These are phyloP conservation scores for Calcarius ornatus DNA, from an alignment of 2,113 vertebrate genomes.

Conservation along the genomic window DNA sequence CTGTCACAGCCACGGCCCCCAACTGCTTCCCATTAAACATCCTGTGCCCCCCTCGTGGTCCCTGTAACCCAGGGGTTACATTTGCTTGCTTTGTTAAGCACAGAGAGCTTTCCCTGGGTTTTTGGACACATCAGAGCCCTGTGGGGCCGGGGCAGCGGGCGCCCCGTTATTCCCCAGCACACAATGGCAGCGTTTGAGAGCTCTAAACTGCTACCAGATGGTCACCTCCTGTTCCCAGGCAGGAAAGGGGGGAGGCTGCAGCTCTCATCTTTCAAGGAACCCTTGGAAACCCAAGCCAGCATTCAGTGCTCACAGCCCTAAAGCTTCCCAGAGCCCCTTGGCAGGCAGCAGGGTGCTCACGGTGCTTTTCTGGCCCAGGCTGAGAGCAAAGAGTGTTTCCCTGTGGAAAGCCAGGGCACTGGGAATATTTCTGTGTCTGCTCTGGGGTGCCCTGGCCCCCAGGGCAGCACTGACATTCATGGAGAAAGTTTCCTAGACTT, in stretches of 20 bases:
- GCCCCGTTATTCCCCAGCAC: neutral
- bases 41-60: neutral
- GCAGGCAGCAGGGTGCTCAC: neutral
- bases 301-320: neutral
- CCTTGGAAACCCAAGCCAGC: slow-evolving; percentile 16
- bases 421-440: no score
- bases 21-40: slow-evolving; percentile 2
- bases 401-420: no score
- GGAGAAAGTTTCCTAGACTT: no score
- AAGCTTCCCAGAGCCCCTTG: neutral
- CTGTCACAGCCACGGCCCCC: rapidly evolving
- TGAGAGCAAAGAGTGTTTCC: neutral
- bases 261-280: slow-evolving; percentile 52
- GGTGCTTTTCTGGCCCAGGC: neutral
- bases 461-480: no score
- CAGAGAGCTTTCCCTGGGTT: slow-evolving; percentile 1
- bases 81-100: slow-evolving; percentile 57
- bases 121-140: neutral
- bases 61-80: neutral
- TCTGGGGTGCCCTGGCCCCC: no score
- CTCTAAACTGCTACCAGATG: slow-evolving; percentile 67
- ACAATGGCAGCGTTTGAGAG: slow-evolving; percentile 56
- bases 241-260: slow-evolving; percentile 52
- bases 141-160: neutral
- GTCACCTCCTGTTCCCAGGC: slow-evolving; percentile 46